A percentile compares a stretch with the other conserved stretches of the same genome.
Evolutionary conservation across 2,888 invertebrate species (phyloP).

Genomic region (Tenthredo mesomela): DNA sequence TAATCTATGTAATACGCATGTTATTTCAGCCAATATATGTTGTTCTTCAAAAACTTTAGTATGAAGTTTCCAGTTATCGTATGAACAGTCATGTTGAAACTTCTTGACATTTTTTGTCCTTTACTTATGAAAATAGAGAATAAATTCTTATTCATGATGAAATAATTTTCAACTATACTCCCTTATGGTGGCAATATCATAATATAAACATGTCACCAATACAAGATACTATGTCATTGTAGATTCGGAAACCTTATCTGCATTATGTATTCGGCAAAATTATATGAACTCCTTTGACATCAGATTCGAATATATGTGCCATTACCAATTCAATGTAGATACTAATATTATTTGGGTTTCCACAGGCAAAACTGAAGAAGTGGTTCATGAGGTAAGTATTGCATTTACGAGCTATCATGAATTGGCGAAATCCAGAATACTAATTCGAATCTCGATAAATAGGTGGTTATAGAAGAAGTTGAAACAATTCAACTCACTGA

Average conservation of each 20-base stretch:
- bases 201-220: not conserved
- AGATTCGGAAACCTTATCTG: not conserved
- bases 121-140: not conserved
- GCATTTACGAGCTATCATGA: not conserved
- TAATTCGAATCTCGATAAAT: slow-evolving; percentile 19
- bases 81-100: not conserved
- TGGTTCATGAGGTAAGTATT: slow-evolving; percentile 64
- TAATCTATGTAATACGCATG: slow-evolving; percentile 15
- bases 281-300: not conserved
- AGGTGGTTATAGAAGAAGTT: slow-evolving; percentile 53
- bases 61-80: slow-evolving; percentile 1
- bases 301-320: not conserved
- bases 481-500: slow-evolving; percentile 62
- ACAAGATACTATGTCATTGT: not conserved
- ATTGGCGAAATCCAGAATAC: not conserved
- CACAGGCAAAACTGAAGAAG: slow-evolving; percentile 56
- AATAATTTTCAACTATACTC: not conserved
- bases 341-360: slow-evolving; percentile 18
- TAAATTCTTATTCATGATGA: not conserved
- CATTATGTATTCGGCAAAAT: not conserved
- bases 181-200: not conserved
- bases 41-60: slow-evolving; percentile 4
- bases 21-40: not conserved
- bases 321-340: not conserved
- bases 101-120: not conserved